phyloP scores from a whole-genome alignment of 2,888 invertebrate genomes.

The Ennomos quercinarius region DNA sequence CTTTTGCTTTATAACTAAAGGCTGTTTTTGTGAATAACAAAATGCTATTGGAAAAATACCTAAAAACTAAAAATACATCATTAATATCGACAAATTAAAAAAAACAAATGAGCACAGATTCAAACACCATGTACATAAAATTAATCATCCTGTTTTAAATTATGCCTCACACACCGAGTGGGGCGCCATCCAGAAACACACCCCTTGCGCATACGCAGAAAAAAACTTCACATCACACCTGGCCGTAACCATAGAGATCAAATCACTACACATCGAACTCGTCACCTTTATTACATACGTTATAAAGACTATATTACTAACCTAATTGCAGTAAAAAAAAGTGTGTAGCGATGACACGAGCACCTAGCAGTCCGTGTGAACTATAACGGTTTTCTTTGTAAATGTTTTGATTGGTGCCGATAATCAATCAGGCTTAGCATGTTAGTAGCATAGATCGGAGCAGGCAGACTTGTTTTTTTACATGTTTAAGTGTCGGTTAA shows the following conservation, averaged over 20 bases:
- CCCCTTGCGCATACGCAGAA: slow-evolving; percentile 58
- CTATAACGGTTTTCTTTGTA: slow-evolving; percentile 69
- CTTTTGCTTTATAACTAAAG: background rate
- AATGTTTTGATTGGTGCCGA: slow-evolving; percentile 47
- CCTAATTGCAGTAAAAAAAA: slow-evolving; percentile 27
- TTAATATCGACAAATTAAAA: slow-evolving; percentile 1
- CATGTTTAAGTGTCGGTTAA: too few species aligned
- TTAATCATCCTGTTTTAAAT: slow-evolving; percentile 44
- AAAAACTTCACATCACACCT: slow-evolving; percentile 72
- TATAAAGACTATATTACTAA: slow-evolving; percentile 36
- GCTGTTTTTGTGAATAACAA: too few species aligned
- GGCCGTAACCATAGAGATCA: slow-evolving; percentile 83
- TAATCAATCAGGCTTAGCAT: slow-evolving; percentile 37
- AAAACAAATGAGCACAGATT: slow-evolving; percentile 5
- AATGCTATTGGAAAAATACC: too few species aligned
- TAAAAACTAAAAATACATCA: too few species aligned
- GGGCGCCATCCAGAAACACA: slow-evolving; percentile 54
- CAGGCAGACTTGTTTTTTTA: too few species aligned
- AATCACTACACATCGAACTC: slow-evolving; percentile 68
- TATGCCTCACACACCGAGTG: slow-evolving; percentile 41
- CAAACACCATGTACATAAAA: slow-evolving; percentile 56
- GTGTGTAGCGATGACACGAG: slow-evolving; percentile 57
- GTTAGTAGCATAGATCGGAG: too few species aligned
- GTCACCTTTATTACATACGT: slow-evolving; percentile 18
- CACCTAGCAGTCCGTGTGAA: slow-evolving; percentile 62